Conservation (phyloP, 2,888 invertebrate species). For the Mesorhabditis sp. region DNA sequence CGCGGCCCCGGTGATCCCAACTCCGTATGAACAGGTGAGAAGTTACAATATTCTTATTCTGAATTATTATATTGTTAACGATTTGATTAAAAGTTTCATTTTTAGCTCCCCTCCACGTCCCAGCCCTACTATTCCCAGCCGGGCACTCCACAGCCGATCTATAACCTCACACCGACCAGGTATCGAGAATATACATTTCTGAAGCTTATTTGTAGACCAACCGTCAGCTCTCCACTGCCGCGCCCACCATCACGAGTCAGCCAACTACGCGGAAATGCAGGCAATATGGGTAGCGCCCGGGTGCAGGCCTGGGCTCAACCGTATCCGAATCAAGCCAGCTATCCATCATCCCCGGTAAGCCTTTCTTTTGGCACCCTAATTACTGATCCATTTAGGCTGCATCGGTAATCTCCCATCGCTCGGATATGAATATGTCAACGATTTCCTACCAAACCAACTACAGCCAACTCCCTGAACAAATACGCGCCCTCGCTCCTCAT, state of each 20-base stretch:
- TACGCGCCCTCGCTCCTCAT: too few relatives aligned
- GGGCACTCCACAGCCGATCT: background rate
- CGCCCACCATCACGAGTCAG: background rate
- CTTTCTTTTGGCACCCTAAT: background rate
- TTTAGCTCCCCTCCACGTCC: background rate
- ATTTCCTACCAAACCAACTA: background rate
- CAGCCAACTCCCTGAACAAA: background rate
- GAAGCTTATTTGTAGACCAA: too few relatives aligned
- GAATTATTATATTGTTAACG: too few relatives aligned
- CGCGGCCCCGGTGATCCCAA: background rate
- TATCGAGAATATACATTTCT: too few relatives aligned
- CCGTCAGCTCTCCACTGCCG: background rate
- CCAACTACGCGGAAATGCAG: background rate
- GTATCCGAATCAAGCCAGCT: background rate
- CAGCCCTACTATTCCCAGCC: background rate
- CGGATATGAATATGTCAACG: conserved; percentile 4
- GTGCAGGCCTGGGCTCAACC: background rate
- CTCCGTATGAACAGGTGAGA: background rate
- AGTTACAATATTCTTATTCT: too few relatives aligned
- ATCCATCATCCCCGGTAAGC: background rate
- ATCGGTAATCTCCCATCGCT: background rate
- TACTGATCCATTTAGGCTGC: background rate
- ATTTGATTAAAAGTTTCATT: too few relatives aligned
- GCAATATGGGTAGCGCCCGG: background rate
- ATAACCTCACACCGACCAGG: background rate